Percentiles rank a stretch among this genome's conserved stretches.
Evolutionary conservation across 2,888 invertebrate species (phyloP).

Genomic region (Xestobium rufovillosum): DNA sequence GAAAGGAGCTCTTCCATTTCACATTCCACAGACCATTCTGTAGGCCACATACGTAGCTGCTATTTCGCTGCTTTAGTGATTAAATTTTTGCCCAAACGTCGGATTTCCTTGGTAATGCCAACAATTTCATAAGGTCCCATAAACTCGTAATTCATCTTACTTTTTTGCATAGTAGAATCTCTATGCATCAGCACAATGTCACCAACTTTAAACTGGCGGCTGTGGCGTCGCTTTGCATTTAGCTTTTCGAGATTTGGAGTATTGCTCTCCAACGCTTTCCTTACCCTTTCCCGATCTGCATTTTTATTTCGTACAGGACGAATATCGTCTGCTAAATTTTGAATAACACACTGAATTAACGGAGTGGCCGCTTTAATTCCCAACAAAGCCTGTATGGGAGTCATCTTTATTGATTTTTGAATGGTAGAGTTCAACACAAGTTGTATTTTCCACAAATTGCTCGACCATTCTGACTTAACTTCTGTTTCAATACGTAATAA

Average conservation of each 20-base stretch:
- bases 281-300: no score
- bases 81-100: conserved; percentile 12
- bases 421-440: no score
- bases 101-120: conserved; percentile 13
- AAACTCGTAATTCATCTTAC: conserved; percentile 17
- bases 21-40: conserved; percentile 11
- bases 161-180: conserved; percentile 15
- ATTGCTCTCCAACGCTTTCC: no score
- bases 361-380: no score
- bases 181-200: conserved; percentile 15
- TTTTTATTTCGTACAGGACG: no score
- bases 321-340: conserved; percentile 9
- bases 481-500: conserved; percentile 18
- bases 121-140: conserved; percentile 17
- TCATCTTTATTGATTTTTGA: no score
- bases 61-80: conserved; percentile 17
- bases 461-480: conserved; percentile 15
- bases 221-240: no score
- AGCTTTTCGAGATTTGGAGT: no score
- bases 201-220: conserved; percentile 6
- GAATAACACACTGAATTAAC: conserved; percentile 10
- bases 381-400: no score
- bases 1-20: conserved; percentile 8
- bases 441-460: no score
- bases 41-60: conserved; percentile 17